A percentile compares a stretch with the other conserved stretches of the same genome.
Conservation (phyloP, 2,113 vertebrate species). For the Hippopotamus amphibius region DNA sequence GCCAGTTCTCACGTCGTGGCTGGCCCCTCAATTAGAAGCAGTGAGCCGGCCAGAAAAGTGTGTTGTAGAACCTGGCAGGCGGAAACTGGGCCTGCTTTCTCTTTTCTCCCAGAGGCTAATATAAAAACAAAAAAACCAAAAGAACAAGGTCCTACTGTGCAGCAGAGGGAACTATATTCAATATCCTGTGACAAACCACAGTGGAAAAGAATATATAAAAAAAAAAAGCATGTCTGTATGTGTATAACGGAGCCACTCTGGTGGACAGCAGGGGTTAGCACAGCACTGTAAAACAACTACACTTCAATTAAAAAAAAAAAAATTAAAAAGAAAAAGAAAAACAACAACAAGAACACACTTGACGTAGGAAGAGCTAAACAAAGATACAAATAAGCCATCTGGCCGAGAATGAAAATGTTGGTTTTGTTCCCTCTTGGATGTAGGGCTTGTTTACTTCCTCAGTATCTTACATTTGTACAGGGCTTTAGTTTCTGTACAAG, state of each 20-base stretch:
- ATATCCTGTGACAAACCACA: background rate
- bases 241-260: background rate
- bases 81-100: background rate
- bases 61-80: background rate
- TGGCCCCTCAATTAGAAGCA: background rate
- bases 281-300: background rate
- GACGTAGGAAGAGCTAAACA: background rate
- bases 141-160: background rate
- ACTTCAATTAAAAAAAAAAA: background rate
- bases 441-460: background rate
- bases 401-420: background rate
- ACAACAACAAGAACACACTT: background rate
- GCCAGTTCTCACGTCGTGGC: accelerated
- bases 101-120: background rate
- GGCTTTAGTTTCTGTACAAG: background rate
- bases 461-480: background rate
- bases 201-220: background rate
- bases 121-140: background rate
- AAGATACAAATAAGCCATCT: background rate
- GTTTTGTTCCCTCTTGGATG: background rate
- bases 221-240: background rate
- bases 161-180: background rate
- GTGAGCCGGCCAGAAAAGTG: background rate
- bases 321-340: background rate
- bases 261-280: background rate